phyloP scores from a whole-genome alignment of 2,113 vertebrate species.

The Caretta caretta region DNA sequence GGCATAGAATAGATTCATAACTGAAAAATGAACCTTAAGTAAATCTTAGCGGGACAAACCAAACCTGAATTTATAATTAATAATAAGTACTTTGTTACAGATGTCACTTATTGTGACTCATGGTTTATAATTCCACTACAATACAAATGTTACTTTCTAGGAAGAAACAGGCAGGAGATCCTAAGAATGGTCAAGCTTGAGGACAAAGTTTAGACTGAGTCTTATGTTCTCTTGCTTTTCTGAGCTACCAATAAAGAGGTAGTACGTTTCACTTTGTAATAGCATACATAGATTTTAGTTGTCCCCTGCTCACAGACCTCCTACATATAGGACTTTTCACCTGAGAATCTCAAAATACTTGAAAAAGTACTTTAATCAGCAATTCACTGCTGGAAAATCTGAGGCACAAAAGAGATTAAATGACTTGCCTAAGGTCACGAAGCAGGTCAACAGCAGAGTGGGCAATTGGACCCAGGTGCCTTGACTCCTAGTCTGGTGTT shows the following conservation, averaged over 20 bases:
- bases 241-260: constrained; percentile 10
- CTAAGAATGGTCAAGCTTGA: not conserved
- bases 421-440: constrained; percentile 46
- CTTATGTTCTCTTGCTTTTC: not conserved
- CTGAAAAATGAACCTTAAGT: not conserved
- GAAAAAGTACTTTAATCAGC: not conserved
- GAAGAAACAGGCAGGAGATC: not conserved
- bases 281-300: constrained; percentile 31
- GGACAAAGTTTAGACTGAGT: not conserved
- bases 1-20: not conserved
- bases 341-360: not conserved
- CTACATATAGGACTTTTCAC: not conserved
- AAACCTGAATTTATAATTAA: not conserved
- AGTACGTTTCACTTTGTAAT: constrained; percentile 18
- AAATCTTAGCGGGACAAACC: constrained; percentile 8
- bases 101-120: not conserved
- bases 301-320: constrained; percentile 18
- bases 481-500: not conserved
- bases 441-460: not conserved
- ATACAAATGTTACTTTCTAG: not conserved
- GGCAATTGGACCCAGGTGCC: not conserved
- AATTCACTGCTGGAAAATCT: constrained; percentile 8
- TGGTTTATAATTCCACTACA: not conserved
- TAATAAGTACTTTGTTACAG: not conserved
- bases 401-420: constrained; percentile 5